Base-by-base conservation (phyloP, 2,888 invertebrate species). In the Adela reaumurella region DNA sequence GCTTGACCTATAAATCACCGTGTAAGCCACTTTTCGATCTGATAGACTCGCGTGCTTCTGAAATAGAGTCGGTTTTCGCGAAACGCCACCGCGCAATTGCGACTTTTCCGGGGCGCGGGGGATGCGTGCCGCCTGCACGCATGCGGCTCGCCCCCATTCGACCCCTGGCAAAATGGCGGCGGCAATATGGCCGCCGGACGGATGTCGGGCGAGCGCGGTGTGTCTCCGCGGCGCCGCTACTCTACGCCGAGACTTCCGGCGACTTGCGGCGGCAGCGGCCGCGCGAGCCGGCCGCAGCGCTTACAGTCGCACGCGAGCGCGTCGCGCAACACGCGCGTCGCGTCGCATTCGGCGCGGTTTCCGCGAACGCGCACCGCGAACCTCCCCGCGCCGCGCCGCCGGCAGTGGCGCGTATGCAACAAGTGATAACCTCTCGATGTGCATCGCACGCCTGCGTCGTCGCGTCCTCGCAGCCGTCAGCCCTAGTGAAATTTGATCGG, bases 121-220 rank as follows among this genome's bases (percentile, higher is more conserved):
- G 65, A 65, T 70, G 72, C 70, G 72, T 73, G 65, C 65, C 72
- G 73, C 64, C 72, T 54, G 73, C 70, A 76, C 76, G 74, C 79
- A 74, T 78, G 78, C 78, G 74, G 74, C 68, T 67, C 68, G 66
- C 69, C 67, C 63, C 62, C 66, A 41, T 41, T 65, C 68, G 67
- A 69, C 67, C 72, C 71, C 70, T 64, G 65, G 71, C 71, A 81
- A 80, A 72, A 81, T 81, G 81, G 79, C 81, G 74, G 71, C 66
- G 67, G 65, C 72, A 76, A 78, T 71, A 79, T 80, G 79, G 79
- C 80, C 70, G 77, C 74, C 77, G 70, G 72, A 73, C 73, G 72
- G 74, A 68, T 73, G 71, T 74, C 70, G 73, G 73, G 73, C 76
- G 74, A 70, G 57, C 49, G 52, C 54, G 53, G 49, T 45, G 50